phyloP scores from a whole-genome alignment of 1,140 invertebrate genomes.

The Lethocerus indicus region DNA sequence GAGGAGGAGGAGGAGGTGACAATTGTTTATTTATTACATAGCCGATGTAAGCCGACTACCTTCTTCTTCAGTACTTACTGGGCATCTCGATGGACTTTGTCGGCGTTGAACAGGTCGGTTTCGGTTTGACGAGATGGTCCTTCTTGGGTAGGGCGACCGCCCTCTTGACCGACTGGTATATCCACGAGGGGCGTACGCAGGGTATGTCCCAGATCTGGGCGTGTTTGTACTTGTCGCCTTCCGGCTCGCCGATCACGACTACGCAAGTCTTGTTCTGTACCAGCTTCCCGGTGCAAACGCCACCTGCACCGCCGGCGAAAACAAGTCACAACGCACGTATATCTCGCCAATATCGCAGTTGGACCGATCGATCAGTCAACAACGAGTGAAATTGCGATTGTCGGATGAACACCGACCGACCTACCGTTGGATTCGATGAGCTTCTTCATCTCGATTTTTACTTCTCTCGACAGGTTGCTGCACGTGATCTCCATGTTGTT shows the following conservation, averaged over 20 bases:
- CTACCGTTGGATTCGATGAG: conserved; percentile 53
- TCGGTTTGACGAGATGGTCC: conserved; percentile 38
- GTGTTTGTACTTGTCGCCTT: conserved; percentile 65
- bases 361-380: too few species aligned
- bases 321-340: too few species aligned
- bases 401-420: too few species aligned
- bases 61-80: too few species aligned
- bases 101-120: conserved; percentile 34
- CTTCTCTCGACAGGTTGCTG: conserved; percentile 45
- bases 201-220: conserved; percentile 56
- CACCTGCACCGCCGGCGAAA: conserved; percentile 17
- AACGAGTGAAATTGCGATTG: too few species aligned
- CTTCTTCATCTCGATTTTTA: conserved; percentile 50
- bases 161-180: conserved; percentile 52
- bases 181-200: conserved; percentile 55
- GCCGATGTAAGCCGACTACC: too few species aligned
- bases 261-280: conserved; percentile 33
- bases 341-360: too few species aligned
- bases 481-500: conserved; percentile 60
- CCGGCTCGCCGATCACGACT: conserved; percentile 31
- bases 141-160: conserved; percentile 53
- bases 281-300: conserved; percentile 22
- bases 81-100: conserved; percentile 26
- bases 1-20: too few species aligned
- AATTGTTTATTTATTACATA: too few species aligned